Conservation (phyloP, 2,113 vertebrate genomes). For the Peromyscus leucopus region DNA sequence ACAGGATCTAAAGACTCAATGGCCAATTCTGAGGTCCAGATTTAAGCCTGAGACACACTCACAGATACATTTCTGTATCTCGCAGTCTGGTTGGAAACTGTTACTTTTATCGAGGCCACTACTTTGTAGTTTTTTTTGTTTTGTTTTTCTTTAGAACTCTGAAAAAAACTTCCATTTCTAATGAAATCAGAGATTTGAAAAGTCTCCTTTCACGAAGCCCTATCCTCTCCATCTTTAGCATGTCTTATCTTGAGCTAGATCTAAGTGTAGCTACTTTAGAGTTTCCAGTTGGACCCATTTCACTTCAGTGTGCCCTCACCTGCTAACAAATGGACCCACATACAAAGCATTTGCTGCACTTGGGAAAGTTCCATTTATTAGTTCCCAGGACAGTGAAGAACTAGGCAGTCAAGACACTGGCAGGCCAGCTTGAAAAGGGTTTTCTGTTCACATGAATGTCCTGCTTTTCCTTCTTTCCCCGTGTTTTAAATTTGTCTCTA, state of each 20-base stretch:
- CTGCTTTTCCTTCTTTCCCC: not conserved
- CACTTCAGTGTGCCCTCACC: not conserved
- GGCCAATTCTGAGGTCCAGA: not conserved
- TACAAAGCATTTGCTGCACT: not conserved
- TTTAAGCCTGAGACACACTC: not conserved
- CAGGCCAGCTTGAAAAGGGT: not conserved
- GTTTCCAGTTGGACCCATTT: constrained; percentile 44
- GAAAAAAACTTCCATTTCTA: not conserved
- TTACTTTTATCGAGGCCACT: not conserved
- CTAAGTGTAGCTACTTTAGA: not conserved
- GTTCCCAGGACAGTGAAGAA: not conserved
- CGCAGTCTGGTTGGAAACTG: not conserved
- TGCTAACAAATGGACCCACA: not conserved
- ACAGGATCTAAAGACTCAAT: not conserved
- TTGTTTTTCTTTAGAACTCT: not conserved
- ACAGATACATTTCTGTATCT: no score
- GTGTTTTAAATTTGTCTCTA: not conserved
- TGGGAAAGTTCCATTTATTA: not conserved
- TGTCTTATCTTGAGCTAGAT: not conserved
- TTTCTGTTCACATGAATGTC: not conserved
- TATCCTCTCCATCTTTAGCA: not conserved
- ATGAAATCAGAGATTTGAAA: not conserved
- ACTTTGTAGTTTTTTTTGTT: not conserved
- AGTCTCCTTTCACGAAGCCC: not conserved
- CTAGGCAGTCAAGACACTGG: not conserved